Evolutionary conservation across 1,140 invertebrate species (phyloP), one percentile per base, ranked within the genome.

Genomic region (Drosophila arizonae): DNA sequence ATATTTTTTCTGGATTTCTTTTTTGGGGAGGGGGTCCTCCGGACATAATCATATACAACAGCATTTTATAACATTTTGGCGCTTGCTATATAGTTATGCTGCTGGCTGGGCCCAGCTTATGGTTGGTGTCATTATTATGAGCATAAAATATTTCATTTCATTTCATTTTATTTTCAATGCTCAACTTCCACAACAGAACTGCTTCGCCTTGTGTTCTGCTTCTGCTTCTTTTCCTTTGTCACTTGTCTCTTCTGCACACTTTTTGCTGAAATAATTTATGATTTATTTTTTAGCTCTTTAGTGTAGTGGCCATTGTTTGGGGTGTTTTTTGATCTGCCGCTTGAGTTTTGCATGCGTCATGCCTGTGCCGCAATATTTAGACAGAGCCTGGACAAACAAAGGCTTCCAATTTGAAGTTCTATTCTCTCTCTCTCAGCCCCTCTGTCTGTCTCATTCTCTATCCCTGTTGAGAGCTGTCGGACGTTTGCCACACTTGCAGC

Each of bases 121-220:
- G 76, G 72, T 75, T 88, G 84, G 82, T 87, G 82, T 87, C 82
- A 87, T 87, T 87, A 87, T 87, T 87, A 87, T 87, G 82, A 79
- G 62, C 84, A 87, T 87, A 87, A 87, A 87, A 88, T 84, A 86
- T 82, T 82, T 86, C 79, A 81, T 81, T 82, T 86, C 79, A 78
- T 81, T 81, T 71, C 63, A 84, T 24, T 24, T 24, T 3, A 24
- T 73, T 81, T 85, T 78, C 72, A 76, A 66, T 71, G 57, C 56
- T 70, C 64, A 67, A 52, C 46, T 73, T 72, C 52, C 74, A 66
- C 61, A 36, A 70, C 54, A 60, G 11, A 46, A 30, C 57, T 46
- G 30, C 36, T 21, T 17, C 28, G 26, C 6, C 15, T n/a, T 24
- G 11, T 46, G 21, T 13, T 30, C 45, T 43, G 11, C 15, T n/a